Evolutionary conservation across 2,888 invertebrate genomes (phyloP).

Genomic region (Ditula angustiorana): DNA sequence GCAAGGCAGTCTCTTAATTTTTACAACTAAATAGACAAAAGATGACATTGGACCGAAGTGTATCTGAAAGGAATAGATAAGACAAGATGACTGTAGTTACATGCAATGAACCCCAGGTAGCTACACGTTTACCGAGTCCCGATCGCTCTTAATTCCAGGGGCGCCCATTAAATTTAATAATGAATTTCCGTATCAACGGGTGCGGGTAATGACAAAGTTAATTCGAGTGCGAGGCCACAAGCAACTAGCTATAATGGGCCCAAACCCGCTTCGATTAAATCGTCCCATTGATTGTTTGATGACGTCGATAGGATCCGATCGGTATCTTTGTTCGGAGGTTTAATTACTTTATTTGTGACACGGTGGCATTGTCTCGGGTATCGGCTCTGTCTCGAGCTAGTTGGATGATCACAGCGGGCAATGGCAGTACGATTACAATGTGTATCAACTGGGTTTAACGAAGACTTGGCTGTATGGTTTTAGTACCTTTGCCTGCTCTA

Average conservation of each 20-base stretch:
- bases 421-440: too few species aligned
- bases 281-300: conserved; percentile 61
- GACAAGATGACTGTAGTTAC: too few species aligned
- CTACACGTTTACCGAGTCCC: not conserved
- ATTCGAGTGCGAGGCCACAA: conserved; percentile 46
- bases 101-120: not conserved
- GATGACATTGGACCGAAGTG: too few species aligned
- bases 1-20: too few species aligned
- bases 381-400: too few species aligned
- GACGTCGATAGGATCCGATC: conserved; percentile 47
- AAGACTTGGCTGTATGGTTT: too few species aligned
- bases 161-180: conserved; percentile 55
- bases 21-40: too few species aligned
- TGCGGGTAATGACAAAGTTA: conserved; percentile 50
- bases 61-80: too few species aligned
- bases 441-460: too few species aligned
- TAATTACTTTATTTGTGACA: conserved; percentile 51
- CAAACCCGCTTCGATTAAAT: conserved; percentile 51
- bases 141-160: conserved; percentile 32
- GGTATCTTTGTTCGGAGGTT: conserved; percentile 44
- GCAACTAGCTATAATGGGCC: conserved; percentile 51
- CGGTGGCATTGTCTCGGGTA: conserved; percentile 26
- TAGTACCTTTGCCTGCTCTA: too few species aligned
- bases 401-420: too few species aligned
- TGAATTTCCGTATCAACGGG: conserved; percentile 53